Conservation (phyloP, 2,797 vertebrate genomes). For the Poeciliopsis turneri region DNA sequence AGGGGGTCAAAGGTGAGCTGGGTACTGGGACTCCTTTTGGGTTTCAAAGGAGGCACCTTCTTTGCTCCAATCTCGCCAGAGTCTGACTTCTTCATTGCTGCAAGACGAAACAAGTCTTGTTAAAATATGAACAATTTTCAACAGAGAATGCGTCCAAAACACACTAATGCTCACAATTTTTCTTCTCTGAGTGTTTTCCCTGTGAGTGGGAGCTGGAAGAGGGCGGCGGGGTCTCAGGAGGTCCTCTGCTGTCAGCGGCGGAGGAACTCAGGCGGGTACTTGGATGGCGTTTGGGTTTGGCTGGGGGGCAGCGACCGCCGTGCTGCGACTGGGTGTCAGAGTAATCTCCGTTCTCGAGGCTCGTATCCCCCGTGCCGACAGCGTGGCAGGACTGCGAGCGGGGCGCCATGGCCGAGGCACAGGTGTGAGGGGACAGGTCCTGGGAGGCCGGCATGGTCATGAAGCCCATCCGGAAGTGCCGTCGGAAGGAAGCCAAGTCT, state of each 20-base stretch:
- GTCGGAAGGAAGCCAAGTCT: constrained; percentile 90
- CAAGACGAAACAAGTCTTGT: constrained; percentile 13
- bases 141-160: background rate
- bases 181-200: constrained; percentile 78
- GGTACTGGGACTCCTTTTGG: constrained; percentile 91
- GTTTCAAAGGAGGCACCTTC: constrained; percentile 90
- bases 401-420: constrained; percentile 90
- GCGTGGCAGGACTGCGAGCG: constrained; percentile 94
- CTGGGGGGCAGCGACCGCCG: constrained; percentile 82
- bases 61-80: constrained; percentile 80
- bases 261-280: constrained; percentile 90
- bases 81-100: constrained; percentile 87
- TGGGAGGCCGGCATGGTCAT: constrained; percentile 96
- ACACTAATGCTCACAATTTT: constrained; percentile 71
- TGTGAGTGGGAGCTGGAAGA: constrained; percentile 70
- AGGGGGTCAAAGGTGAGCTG: constrained; percentile 84
- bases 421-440: constrained; percentile 91
- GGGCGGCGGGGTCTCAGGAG: constrained; percentile 73
- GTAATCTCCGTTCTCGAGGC: constrained; percentile 84
- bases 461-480: constrained; percentile 94
- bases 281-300: constrained; percentile 90
- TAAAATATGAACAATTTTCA: constrained; percentile 2
- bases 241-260: constrained; percentile 72
- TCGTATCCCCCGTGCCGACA: constrained; percentile 84
- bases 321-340: constrained; percentile 79